Base-by-base conservation (phyloP, 2,888 invertebrate species). In the Acanthopleura granulata region DNA sequence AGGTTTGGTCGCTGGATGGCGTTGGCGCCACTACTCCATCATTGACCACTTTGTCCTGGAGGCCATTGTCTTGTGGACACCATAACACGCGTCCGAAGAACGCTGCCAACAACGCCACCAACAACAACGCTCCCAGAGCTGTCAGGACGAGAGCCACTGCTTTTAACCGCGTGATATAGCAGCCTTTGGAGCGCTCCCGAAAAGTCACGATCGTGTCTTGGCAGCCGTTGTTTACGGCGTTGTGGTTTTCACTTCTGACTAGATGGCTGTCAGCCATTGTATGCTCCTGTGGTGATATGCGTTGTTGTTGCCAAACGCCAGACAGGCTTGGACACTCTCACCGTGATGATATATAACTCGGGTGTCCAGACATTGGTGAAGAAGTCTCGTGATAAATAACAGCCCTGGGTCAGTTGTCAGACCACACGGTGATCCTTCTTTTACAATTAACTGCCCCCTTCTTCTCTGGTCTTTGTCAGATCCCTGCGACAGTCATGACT, bases 91-190 rank as follows among this genome's bases (percentile, higher is more conserved):
- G 50, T 18, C 78, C 79, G 40, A 81, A 75, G 27, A 76, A 82
- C 22, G 79, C 76, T 27, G 83, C 79, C 15, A 84, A 62, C 1
- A 84, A 75, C 12, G 84, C 79, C 0, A 84, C 80, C 16, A 81
- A 74, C 22, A 79, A 77, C 30, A 82, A 74, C 9, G 80, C 77
- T 22, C 83, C 75, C 14, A 82, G 25, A 72, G 81, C 78, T 1
- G 79, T 79, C 0, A 79, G 75, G 49, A 78, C 75, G 22, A 82
- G 78, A 50, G 81, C 71, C 0, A 77, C 75, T 3, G 83, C 79
- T 70, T 84, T 82, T 57, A 82, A 72, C 61, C 83, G 71, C 15
- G 81, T 78, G 22, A 83, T 78, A 66, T 82, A 82, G 72, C 82
- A 84, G 15, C 83, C 82, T 27, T 78, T 80, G 11, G 73, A 72